Evolutionary conservation across 2,888 invertebrate genomes (phyloP).

Genomic region (Rhaphigaster nebulosa): DNA sequence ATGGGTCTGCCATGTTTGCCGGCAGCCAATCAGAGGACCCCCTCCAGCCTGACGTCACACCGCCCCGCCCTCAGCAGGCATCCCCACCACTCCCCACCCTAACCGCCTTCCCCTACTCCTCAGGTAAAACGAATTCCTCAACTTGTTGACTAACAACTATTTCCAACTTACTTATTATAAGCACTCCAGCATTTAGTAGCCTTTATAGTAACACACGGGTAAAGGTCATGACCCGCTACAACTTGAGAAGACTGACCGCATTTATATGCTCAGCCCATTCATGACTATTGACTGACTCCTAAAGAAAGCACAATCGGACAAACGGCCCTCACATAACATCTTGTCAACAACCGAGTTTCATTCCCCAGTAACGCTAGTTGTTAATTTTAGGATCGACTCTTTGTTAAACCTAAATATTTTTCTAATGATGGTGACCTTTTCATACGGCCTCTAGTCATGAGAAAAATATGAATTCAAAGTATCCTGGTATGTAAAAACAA

Average conservation of each 20-base stretch:
- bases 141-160: slow-evolving; percentile 65
- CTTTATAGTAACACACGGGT: slow-evolving; percentile 56
- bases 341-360: background rate
- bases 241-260: slow-evolving; percentile 50
- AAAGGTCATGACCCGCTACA: slow-evolving; percentile 57
- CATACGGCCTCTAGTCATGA: background rate
- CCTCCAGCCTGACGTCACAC: slow-evolving; percentile 65
- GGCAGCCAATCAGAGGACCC: slow-evolving; percentile 65
- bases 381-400: background rate
- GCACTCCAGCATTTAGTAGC: slow-evolving; percentile 57
- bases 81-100: slow-evolving; percentile 58
- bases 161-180: slow-evolving; percentile 63
- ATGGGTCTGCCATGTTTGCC: slow-evolving; percentile 67
- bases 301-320: background rate
- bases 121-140: slow-evolving; percentile 64
- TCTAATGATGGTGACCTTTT: background rate
- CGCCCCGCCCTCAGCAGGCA: slow-evolving; percentile 56
- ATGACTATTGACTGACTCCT: slow-evolving; percentile 36
- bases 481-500: background rate
- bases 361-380: background rate
- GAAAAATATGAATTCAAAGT: background rate
- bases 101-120: slow-evolving; percentile 55
- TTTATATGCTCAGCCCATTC: slow-evolving; percentile 42
- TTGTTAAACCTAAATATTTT: background rate
- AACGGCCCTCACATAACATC: background rate